A percentile compares a stretch with the other conserved stretches of the same genome.
phyloP scores from a whole-genome alignment of 2,113 vertebrate genomes.

The Willisornis vidua region DNA sequence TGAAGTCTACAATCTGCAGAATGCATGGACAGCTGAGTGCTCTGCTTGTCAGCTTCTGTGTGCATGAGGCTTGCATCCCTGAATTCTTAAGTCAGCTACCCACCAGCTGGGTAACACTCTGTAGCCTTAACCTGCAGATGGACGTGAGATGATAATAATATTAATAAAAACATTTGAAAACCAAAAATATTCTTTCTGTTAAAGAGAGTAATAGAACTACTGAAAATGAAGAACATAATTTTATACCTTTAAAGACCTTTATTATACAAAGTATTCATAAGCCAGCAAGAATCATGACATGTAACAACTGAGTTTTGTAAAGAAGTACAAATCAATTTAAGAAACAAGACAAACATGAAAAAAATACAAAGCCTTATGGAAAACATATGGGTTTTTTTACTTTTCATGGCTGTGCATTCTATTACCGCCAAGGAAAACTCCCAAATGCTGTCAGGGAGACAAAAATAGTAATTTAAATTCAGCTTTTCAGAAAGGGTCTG shows the following conservation, averaged over 20 bases:
- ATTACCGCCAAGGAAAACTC: not conserved
- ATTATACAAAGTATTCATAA: not conserved
- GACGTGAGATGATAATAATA: not conserved
- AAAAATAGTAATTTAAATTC: not conserved
- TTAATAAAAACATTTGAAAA: not conserved
- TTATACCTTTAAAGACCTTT: not conserved
- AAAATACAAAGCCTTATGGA: not conserved
- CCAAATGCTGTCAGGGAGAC: not conserved
- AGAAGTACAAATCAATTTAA: not conserved
- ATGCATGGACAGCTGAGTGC: fast-evolving
- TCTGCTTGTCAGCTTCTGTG: not conserved
- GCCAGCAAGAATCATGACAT: not conserved
- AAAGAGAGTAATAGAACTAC: not conserved
- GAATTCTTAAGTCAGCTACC: not conserved
- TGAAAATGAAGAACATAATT: not conserved
- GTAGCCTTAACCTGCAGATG: not conserved
- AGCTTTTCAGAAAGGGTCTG: not conserved
- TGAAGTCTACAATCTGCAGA: not conserved
- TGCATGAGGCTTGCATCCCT: not conserved
- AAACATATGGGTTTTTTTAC: not conserved
- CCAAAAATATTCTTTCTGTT: not conserved
- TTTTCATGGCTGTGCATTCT: not conserved
- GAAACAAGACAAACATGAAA: not conserved
- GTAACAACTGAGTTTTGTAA: not conserved
- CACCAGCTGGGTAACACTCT: not conserved